These are phyloP conservation scores for Corticium candelabrum DNA, from an alignment of 37 sponge, comb jelly and placozoan genomes.

Conservation along the genomic window DNA sequence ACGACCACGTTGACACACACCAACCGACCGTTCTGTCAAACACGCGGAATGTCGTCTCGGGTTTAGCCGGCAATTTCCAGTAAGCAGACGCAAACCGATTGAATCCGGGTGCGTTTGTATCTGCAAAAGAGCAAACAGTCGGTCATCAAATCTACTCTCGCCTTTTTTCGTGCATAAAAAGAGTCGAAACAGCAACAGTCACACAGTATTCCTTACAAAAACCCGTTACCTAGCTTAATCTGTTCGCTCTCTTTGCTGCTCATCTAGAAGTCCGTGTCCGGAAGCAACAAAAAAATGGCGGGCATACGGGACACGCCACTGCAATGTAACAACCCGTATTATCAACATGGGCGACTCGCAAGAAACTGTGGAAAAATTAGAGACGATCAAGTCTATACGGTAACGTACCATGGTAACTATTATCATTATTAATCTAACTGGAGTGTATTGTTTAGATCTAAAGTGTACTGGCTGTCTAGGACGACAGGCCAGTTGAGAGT, in stretches of 20 bases:
- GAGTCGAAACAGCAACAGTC: neutral
- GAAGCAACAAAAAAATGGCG: too few relatives aligned
- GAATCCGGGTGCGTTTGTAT: neutral
- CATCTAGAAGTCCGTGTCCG: too few relatives aligned
- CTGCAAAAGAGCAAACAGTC: slow-evolving; percentile 3
- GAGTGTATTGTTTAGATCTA: neutral
- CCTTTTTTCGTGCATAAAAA: neutral
- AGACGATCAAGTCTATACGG: too few relatives aligned
- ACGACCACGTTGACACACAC: neutral
- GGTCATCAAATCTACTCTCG: too few relatives aligned
- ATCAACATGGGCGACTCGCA: too few relatives aligned
- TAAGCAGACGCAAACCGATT: neutral
- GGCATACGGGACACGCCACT: too few relatives aligned
- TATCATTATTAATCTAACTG: too few relatives aligned
- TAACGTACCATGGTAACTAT: too few relatives aligned
- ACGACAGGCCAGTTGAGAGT: neutral
- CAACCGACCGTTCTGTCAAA: slow-evolving; percentile 69
- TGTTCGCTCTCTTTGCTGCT: neutral
- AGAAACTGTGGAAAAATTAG: too few relatives aligned
- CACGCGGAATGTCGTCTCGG: slow-evolving; percentile 61
- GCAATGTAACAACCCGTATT: too few relatives aligned
- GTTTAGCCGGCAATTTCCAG: slow-evolving; percentile 15
- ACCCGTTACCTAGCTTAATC: neutral
- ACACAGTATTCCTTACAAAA: too few relatives aligned
- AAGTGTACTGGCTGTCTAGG: neutral